These are phyloP conservation scores for Buphagus erythrorhynchus DNA, from an alignment of 2,797 vertebrate genomes.

Conservation along the genomic window DNA sequence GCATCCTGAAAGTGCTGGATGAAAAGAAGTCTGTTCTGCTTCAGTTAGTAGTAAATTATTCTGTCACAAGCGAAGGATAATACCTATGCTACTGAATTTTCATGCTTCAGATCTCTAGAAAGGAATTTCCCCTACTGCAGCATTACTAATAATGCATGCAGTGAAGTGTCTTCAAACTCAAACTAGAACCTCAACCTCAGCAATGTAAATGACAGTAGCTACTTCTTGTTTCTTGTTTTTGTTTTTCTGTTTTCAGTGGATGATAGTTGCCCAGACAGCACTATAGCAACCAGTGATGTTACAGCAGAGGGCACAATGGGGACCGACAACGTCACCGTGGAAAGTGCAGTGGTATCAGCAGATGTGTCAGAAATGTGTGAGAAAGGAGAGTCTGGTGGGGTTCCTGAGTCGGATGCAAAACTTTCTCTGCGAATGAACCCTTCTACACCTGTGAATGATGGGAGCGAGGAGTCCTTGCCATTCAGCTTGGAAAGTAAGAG, in stretches of 20 bases:
- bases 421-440: constrained; percentile 92
- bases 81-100: not conserved
- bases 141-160: not conserved
- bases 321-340: constrained; percentile 78
- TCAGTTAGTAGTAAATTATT: not conserved
- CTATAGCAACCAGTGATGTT: constrained; percentile 68
- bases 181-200: not conserved
- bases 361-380: constrained; percentile 79
- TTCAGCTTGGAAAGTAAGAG: constrained; percentile 96
- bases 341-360: constrained; percentile 79
- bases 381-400: constrained; percentile 49
- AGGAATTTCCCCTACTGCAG: not conserved
- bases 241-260: constrained; percentile 74
- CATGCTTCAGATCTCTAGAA: constrained; percentile 21
- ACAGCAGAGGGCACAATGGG: constrained; percentile 67
- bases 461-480: constrained; percentile 83
- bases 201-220: not conserved
- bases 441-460: constrained; percentile 88
- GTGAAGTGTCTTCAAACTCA: not conserved
- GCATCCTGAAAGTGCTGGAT: not conserved
- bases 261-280: constrained; percentile 80
- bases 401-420: constrained; percentile 79
- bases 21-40: not conserved
- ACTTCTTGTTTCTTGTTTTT: constrained; percentile 1
- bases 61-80: constrained; percentile 11